Percentiles rank a stretch among this genome's conserved stretches.
phyloP scores from a whole-genome alignment of 2,113 vertebrate species.

The Eudyptes chrysolophus region DNA sequence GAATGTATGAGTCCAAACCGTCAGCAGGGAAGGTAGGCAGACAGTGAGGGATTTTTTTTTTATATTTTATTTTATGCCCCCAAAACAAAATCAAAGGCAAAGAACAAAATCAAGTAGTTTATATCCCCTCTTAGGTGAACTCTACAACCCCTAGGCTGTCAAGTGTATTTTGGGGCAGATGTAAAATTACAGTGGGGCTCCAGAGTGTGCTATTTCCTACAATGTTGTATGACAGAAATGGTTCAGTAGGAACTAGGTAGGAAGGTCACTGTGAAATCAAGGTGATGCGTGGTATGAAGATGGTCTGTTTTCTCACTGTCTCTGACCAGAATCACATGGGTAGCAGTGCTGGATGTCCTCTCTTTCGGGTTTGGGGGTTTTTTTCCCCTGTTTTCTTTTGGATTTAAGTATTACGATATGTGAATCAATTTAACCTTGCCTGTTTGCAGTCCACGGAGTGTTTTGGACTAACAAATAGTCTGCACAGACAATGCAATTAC shows the following conservation, averaged over 20 bases:
- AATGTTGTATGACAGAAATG: neutral
- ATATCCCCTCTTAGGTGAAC: neutral
- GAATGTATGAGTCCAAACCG: neutral
- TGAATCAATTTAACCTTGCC: neutral
- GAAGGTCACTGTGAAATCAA: neutral
- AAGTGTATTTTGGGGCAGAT: neutral
- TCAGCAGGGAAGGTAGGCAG: neutral
- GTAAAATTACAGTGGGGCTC: neutral
- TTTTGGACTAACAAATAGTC: neutral
- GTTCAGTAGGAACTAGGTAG: neutral
- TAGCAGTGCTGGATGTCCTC: neutral
- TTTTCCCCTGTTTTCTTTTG: neutral
- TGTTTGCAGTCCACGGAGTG: neutral
- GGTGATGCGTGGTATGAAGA: neutral
- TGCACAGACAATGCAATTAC: neutral
- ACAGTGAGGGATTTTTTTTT: accelerated
- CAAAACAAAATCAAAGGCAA: neutral
- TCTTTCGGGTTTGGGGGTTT: neutral
- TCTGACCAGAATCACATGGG: neutral
- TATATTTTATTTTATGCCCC: neutral
- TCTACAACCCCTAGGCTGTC: neutral
- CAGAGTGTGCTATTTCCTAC: neutral
- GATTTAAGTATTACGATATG: neutral
- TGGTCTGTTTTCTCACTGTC: neutral
- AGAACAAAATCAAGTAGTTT: neutral